Evolutionary conservation across 2,797 vertebrate species (phyloP), one percentile per base, ranked within the genome.

Genomic region (Meriones psammophilus): DNA sequence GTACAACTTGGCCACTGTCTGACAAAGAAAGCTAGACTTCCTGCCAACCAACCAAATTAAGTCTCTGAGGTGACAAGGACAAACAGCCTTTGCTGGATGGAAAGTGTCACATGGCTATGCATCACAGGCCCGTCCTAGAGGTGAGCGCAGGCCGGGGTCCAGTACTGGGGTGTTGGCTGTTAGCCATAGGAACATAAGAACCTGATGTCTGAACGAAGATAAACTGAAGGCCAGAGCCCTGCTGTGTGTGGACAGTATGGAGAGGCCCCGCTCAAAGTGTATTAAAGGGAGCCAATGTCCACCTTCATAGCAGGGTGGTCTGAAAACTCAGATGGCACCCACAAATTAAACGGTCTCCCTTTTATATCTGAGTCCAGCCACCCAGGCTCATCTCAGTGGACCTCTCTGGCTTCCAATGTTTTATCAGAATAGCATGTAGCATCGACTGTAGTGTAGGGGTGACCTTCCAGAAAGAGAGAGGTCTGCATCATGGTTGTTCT

Each of bases 301-400:
- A 86, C 87, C 56, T 64, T 90, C 66, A 79, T 30, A 50, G 80
- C n/a, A 94, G 60, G 14, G 50, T n/a, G 71, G 92, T 54, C 58
- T 85, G 62, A 92, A 95, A 97, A 91, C 94, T 89, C 87, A 91
- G 46, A 91, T n/a, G 42, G 60, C 20, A 17, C 33, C 88, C 71
- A 78, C 20, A 71, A 42, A 85, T 56, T 93, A 89, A 93, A 86
- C 18, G 42, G 71, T 66, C 88, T 74, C 36, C 77, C 74, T 93
- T 87, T 90, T 84, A 74, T 62, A 77, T 50, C 54, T 90, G 84
- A 87, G 78, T 56, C 88, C 50, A 64, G 3, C 8, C 66, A 74
- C 74, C 81, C 54, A 56, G 54, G 58, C 87, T 90, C 89, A 42
- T 30, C 80, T 76, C 69, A 76, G 13, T 1, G 13, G 5, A 8